These are phyloP conservation scores for Lycocerus yunnanus DNA, from an alignment of 2,888 invertebrate genomes.

Conservation along the genomic window DNA sequence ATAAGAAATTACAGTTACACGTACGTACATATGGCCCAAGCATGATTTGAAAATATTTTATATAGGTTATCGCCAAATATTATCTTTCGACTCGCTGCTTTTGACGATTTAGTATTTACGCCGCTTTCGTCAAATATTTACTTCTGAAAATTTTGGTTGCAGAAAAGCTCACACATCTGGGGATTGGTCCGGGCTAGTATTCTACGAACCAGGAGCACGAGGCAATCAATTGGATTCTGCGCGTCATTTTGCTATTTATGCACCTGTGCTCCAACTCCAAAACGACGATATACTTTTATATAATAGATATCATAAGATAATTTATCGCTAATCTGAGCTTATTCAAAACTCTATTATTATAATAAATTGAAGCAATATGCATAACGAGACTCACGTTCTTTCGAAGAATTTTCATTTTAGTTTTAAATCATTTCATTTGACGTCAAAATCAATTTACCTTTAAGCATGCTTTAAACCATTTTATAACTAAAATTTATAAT, in stretches of 20 bases:
- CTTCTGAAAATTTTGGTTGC: slow-evolving; percentile 17
- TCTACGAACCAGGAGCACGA: slow-evolving; percentile 8
- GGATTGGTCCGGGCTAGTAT: slow-evolving; percentile 23
- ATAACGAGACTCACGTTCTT: background rate
- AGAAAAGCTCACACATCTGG: slow-evolving; percentile 22
- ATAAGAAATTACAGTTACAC: background rate
- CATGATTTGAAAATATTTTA: background rate
- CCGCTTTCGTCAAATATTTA: slow-evolving; percentile 24
- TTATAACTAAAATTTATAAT: background rate
- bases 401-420: background rate
- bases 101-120: background rate
- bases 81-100: slow-evolving; percentile 11
- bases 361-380: background rate
- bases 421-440: slow-evolving; percentile 4
- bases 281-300: background rate
- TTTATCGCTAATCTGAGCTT: background rate
- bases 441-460: slow-evolving; percentile 11
- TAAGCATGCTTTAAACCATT: background rate
- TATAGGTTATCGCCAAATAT: slow-evolving; percentile 11
- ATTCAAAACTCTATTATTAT: background rate
- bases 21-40: background rate
- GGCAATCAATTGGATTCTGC: slow-evolving; percentile 42
- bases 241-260: slow-evolving; percentile 19
- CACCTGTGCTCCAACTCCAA: slow-evolving; percentile 19
- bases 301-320: background rate